Evolutionary conservation across 2,797 vertebrate genomes (phyloP), one percentile per base, ranked within the genome.

Genomic region (Botia kubotai): DNA sequence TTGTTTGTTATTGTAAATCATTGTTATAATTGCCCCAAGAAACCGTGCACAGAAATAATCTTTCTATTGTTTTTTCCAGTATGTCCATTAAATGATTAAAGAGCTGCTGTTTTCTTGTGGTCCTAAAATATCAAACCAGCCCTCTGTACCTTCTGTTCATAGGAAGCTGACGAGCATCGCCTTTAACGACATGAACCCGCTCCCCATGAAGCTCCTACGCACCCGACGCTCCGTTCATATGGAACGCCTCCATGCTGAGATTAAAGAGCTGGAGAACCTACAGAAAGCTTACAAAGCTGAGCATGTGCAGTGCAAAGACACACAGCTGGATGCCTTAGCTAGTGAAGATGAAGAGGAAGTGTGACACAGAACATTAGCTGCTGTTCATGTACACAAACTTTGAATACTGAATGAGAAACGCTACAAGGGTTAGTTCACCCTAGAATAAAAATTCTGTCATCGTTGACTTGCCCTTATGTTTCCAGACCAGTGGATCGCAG

Each of bases 181-280:
- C 79, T 99, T 99, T 88, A 90, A 75, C 0, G 95, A 96, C 82
- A 94, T 99, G 93, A 99, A 99, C 87, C 98, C 98, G 0, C 98
- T 99, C 55, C 95, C 94, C 0, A 92, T 94, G 88, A 96, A 94
- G 50, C 90, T 95, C 66, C 92, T 98, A 82, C 92, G 62, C 84
- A 96, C 93, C 86, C 93, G 95, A 0, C 94, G 96, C 1, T 76
- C 69, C 0, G 33, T 83, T 19, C 96, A 99, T 88, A 90, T 94
- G 84, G 95, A 96, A 83, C 93, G 91, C 46, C 93, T 98, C 80
- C 94, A 95, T 85, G 88, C 90, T 0, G 96, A 98, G 91, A 92
- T 98, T 5, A 77, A 14, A 0, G 93, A 96, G 83, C 92, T 98
- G 89, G 94, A 96, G 88, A 89, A 88, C 58, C 92, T 96, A 84